Base-by-base conservation (phyloP, 2,797 vertebrate genomes). In the Gouania willdenowi region DNA sequence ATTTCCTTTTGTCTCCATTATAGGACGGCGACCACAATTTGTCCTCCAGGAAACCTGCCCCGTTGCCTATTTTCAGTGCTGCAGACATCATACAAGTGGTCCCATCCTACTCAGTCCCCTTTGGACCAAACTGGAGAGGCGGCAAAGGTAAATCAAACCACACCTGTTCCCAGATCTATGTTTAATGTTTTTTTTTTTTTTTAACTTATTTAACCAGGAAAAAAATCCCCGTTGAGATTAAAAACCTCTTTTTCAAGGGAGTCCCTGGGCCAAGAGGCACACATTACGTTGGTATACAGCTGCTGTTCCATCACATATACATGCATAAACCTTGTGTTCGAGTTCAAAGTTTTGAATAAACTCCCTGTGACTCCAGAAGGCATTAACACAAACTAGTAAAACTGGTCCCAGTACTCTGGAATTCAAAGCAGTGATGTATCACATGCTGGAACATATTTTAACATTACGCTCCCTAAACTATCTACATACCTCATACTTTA, bases 21-120 rank as follows among this genome's bases (percentile, higher is more conserved):
- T 12, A 89, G 86, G 82, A 87, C 26, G 21, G 9, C 4, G 73
- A 75, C 44, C 31, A 51, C 13, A 74, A 26, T 6, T 30, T 49
- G 21, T 52, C 68, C 4, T 58, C 69, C 12, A 83, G 79, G 58
- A 89, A 86, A 46, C 28, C 53, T 0, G 19, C 54, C 5, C 56
- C 77, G 11, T 51, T 75, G 7, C 74, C 83, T 3, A 40, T 89
- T 26, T 87, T 88, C 63, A 86, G 70, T 5, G 84, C 86, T 0
- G 78, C 77, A 21, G 88, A 90, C 41, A 85, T 90, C 27, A 2
- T 87, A 19, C 87, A 88, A 58, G 87, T 88, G 42, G 66, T 82
- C 36, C 66, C 83, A 0, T 75, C 76, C 0, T 52, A 61, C 21
- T 50, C 80, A 0, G 47, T 51, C 19, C 71, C 67, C 9, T 18